phyloP scores from a whole-genome alignment of 2,113 vertebrate genomes.

The Guaruba guarouba region DNA sequence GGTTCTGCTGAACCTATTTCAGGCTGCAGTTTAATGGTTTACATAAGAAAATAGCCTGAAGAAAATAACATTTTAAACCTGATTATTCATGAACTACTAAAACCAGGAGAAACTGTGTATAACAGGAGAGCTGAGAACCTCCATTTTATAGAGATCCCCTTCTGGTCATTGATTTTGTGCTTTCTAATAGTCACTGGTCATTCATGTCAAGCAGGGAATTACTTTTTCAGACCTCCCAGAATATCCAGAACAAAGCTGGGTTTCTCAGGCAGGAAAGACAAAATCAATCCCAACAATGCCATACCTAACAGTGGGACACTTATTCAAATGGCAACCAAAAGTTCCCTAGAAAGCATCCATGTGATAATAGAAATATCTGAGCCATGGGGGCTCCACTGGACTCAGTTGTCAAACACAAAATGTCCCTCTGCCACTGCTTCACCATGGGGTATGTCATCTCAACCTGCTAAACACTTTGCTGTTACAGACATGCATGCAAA shows the following conservation, averaged over 20 bases:
- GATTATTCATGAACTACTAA: background rate
- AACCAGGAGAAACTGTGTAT: background rate
- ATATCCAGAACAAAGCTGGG: background rate
- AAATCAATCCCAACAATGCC: background rate
- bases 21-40: slow-evolving; percentile 26
- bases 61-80: slow-evolving; percentile 10
- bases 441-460: background rate
- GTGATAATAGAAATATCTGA: background rate
- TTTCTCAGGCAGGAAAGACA: background rate
- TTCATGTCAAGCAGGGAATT: background rate
- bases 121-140: background rate
- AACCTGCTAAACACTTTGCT: background rate
- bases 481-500: background rate
- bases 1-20: slow-evolving; percentile 57
- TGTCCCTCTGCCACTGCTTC: background rate
- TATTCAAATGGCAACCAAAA: background rate
- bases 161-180: background rate
- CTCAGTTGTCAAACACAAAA: background rate
- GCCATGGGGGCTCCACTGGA: background rate
- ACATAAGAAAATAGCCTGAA: slow-evolving; percentile 33
- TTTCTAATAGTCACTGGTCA: background rate
- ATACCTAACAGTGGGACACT: background rate
- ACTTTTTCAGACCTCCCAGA: background rate
- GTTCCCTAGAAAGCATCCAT: background rate
- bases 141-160: background rate